Evolutionary conservation across 1,140 invertebrate genomes (phyloP).

Genomic region (Drosophila tropicalis): DNA sequence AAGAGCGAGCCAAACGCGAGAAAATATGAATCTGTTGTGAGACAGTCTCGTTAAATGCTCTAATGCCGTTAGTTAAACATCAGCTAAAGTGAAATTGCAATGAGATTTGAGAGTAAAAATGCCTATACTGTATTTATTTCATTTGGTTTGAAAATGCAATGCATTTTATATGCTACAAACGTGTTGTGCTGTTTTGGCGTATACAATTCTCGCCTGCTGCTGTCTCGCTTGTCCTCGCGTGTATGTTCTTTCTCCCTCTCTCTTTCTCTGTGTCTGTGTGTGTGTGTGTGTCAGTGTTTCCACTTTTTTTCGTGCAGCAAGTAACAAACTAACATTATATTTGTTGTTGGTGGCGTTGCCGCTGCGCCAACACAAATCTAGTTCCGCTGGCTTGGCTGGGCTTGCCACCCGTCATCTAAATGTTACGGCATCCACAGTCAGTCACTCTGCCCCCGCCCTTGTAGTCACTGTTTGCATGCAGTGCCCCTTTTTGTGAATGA

Average conservation of each 20-base stretch:
- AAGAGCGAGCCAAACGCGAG: not conserved
- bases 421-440: constrained; percentile 65
- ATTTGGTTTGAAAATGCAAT: constrained; percentile 66
- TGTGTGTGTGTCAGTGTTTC: constrained; percentile 45
- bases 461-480: constrained; percentile 55
- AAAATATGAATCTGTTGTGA: not conserved
- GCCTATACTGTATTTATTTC: constrained; percentile 38
- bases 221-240: constrained; percentile 54
- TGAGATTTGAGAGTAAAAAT: constrained; percentile 27
- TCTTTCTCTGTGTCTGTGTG: not conserved
- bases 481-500: constrained; percentile 77
- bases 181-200: constrained; percentile 49
- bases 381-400: constrained; percentile 65
- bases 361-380: constrained; percentile 61
- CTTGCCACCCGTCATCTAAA: constrained; percentile 55
- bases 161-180: constrained; percentile 32
- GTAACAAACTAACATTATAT: constrained; percentile 60
- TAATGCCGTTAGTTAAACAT: constrained; percentile 13
- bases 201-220: constrained; percentile 41
- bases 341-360: constrained; percentile 45
- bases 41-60: no score
- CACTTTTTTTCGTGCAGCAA: constrained; percentile 60
- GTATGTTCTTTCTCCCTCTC: constrained; percentile 21
- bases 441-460: constrained; percentile 28
- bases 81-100: not conserved